Base-by-base conservation (phyloP, 2,888 invertebrate species). In the Peribatodes rhomboidaria region DNA sequence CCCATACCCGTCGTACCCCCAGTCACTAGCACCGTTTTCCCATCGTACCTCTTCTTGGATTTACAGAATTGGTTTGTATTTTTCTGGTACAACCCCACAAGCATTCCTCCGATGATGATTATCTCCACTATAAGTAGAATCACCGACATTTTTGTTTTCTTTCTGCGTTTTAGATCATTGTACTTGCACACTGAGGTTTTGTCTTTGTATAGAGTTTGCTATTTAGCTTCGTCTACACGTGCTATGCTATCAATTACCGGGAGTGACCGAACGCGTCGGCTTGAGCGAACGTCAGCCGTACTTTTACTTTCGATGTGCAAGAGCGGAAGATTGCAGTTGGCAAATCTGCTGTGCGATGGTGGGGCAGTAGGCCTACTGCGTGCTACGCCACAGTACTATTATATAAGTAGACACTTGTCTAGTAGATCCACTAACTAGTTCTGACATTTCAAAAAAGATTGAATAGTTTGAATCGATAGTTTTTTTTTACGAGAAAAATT, bases 1-100 rank as follows among this genome's bases (percentile, higher is more conserved):
- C 92, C 92, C 83, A 92, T 92, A 0, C 92, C 92, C 0, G 82
- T 74, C 0, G 92, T 92, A 0, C 92, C 92, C 0, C 92, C 92
- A 0, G 91, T 92, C 39, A 92, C 88, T 4, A 92, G 50, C 1
- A 83, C 88, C 0, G 87, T 89, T 66, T 82, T 90, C 0, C 92
- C 90, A 58, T 87, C 83, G 11, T 87, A 84, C 33, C 84, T 80
- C 67, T 83, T 88, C 70, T 84, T 90, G 0, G 92, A 90, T 71
- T 87, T 88, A 71, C 90, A 92, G 54, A 88, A 78, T n/a, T 79
- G 73, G 60, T 92, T 92, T 0, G 89, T 91, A 41, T 85, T 87
- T 66, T 92, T 92, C 72, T 92, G 87, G 52, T 90, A 89, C 9
- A 91, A 68, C 8, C 91, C 89, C 13, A 89, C 79, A 9, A 86